Evolutionary conservation across 2,888 invertebrate species (phyloP).

Genomic region (Bembecia ichneumoniformis): DNA sequence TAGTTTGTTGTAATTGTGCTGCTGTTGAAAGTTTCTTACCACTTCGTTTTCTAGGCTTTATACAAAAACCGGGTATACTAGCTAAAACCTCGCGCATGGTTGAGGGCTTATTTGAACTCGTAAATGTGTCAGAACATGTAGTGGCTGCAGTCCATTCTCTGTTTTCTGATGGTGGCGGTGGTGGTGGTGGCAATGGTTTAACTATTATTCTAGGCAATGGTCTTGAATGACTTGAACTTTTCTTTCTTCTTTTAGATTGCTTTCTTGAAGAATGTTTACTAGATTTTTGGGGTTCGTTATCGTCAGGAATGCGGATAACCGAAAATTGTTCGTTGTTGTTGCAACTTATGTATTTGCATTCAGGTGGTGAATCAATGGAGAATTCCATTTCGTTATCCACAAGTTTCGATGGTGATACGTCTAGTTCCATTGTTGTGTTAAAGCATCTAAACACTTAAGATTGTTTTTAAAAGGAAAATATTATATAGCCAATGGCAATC

Average conservation of each 20-base stretch:
- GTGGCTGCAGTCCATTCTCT: slow-evolving; percentile 63
- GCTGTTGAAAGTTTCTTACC: slow-evolving; percentile 90
- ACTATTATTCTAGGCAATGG: slow-evolving; percentile 85
- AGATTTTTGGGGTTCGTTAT: slow-evolving; percentile 67
- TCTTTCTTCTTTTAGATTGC: slow-evolving; percentile 80
- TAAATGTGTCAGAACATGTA: slow-evolving; percentile 44
- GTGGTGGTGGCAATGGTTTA: slow-evolving; percentile 82
- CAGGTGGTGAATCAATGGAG: slow-evolving; percentile 49
- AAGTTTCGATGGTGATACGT: slow-evolving; percentile 42
- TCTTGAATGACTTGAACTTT: slow-evolving; percentile 79
- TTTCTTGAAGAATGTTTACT: slow-evolving; percentile 85
- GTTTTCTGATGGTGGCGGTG: slow-evolving; percentile 62
- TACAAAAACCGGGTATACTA: slow-evolving; percentile 90
- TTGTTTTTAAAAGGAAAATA: slow-evolving; percentile 33
- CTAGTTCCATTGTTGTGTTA: slow-evolving; percentile 46
- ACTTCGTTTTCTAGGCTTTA: slow-evolving; percentile 84
- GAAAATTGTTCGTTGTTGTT: slow-evolving; percentile 58
- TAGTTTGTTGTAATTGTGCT: slow-evolving; percentile 92
- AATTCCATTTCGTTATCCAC: slow-evolving; percentile 49
- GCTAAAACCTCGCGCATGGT: slow-evolving; percentile 92
- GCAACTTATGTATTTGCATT: slow-evolving; percentile 49
- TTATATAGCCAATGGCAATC: slow-evolving; percentile 54
- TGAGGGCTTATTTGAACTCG: slow-evolving; percentile 65
- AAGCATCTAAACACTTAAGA: slow-evolving; percentile 7
- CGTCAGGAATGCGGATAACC: slow-evolving; percentile 60